phyloP scores from a whole-genome alignment of 2,113 vertebrate genomes.

The Lamprotornis superbus region DNA sequence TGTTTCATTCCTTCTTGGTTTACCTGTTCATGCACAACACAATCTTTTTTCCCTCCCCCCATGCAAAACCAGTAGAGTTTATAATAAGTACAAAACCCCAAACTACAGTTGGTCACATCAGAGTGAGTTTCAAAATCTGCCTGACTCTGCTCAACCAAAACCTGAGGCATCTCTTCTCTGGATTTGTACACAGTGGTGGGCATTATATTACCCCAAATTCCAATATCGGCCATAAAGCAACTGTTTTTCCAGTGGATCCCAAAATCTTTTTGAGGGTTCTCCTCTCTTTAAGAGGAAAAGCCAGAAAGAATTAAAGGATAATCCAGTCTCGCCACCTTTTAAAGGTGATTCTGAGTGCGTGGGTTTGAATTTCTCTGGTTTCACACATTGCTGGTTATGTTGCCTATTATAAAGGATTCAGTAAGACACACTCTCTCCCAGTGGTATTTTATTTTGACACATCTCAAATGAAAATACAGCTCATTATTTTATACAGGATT shows the following conservation, averaged over 20 bases:
- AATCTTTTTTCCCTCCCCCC: fast-evolving
- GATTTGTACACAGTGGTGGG: neutral
- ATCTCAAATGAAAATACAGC: conserved; percentile 63
- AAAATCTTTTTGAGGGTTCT: neutral
- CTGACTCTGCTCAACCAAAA: neutral
- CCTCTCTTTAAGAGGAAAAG: neutral
- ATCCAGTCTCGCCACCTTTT: neutral
- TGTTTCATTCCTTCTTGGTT: neutral
- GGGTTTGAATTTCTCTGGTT: conserved; percentile 49
- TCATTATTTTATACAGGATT: conserved; percentile 65
- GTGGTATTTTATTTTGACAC: conserved; percentile 71
- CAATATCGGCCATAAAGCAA: neutral
- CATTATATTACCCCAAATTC: neutral
- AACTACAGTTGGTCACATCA: neutral
- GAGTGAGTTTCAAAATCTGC: neutral
- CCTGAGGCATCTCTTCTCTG: neutral
- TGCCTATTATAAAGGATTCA: conserved; percentile 63
- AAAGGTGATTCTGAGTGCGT: conserved; percentile 18
- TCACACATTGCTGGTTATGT: conserved; percentile 68
- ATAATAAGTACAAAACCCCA: neutral
- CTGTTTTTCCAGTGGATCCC: neutral
- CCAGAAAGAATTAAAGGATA: neutral
- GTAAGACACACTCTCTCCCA: conserved; percentile 53
- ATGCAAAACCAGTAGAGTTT: neutral
- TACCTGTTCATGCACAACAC: neutral